Conservation (phyloP, 2,888 invertebrate genomes). For the Agrotis exclamationis region DNA sequence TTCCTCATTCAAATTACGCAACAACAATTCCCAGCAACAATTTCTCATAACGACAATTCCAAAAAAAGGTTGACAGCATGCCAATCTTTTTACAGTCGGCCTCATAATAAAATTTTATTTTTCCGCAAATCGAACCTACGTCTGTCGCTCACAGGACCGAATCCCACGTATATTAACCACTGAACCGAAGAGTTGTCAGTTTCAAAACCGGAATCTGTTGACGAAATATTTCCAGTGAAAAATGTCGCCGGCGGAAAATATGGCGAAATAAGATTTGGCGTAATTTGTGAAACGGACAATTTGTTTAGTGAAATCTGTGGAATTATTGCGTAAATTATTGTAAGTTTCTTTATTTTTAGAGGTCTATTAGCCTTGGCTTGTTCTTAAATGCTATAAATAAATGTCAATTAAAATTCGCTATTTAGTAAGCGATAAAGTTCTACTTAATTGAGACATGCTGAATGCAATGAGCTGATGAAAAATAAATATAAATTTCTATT, state of each 20-base stretch:
- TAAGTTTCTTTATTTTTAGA: not conserved
- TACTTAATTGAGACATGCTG: not conserved
- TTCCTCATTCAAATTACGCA: slow-evolving; percentile 1
- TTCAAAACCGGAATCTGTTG: slow-evolving; percentile 63
- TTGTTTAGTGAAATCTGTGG: slow-evolving; percentile 34
- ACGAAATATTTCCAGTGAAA: slow-evolving; percentile 43
- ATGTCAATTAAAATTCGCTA: not conserved
- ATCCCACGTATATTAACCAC: slow-evolving; percentile 76
- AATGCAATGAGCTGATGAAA: not conserved
- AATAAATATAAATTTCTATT: not conserved
- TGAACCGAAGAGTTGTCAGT: slow-evolving; percentile 72
- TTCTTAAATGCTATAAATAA: not conserved
- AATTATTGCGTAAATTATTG: slow-evolving; percentile 7
- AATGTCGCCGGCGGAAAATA: slow-evolving; percentile 4
- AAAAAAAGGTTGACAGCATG: slow-evolving; percentile 42
- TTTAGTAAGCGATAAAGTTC: not conserved
- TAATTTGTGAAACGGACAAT: slow-evolving; percentile 24
- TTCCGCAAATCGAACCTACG: slow-evolving; percentile 53
- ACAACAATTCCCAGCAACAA: not conserved
- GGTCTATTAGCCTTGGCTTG: too few relatives aligned
- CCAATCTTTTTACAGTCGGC: slow-evolving; percentile 38
- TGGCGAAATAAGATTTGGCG: slow-evolving; percentile 31
- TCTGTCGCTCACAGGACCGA: slow-evolving; percentile 63
- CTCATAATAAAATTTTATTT: slow-evolving; percentile 54
- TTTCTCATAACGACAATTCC: slow-evolving; percentile 26